phyloP scores from a whole-genome alignment of 2,113 vertebrate genomes.

The Rana temporaria region DNA sequence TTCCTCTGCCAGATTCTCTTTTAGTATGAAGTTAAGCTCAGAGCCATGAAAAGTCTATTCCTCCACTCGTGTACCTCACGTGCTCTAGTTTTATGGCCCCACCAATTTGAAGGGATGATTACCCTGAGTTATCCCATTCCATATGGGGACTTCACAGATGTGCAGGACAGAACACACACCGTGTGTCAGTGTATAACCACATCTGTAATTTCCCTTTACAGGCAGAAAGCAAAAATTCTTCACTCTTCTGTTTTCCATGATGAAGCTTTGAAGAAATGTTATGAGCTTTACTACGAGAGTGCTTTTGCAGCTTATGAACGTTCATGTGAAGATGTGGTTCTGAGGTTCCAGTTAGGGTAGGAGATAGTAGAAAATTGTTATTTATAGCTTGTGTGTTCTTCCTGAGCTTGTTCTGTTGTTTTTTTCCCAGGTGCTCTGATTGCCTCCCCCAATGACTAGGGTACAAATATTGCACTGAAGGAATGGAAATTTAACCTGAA shows the following conservation, averaged over 20 bases:
- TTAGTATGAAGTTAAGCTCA: conserved; percentile 12
- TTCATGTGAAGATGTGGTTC: too few relatives aligned
- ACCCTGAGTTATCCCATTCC: conserved; percentile 2
- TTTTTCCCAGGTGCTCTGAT: too few relatives aligned
- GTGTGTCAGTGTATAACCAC: not conserved
- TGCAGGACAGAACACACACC: conserved; percentile 38
- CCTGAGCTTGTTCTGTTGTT: too few relatives aligned
- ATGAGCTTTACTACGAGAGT: too few relatives aligned
- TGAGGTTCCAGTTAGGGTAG: too few relatives aligned
- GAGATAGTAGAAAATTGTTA: too few relatives aligned
- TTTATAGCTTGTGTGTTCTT: too few relatives aligned
- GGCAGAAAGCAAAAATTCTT: conserved; percentile 11
- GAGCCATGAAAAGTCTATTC: conserved; percentile 13
- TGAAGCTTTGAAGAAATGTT: too few relatives aligned
- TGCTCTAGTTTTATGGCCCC: conserved; percentile 29
- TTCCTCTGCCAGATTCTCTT: conserved; percentile 44
- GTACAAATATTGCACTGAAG: too few relatives aligned
- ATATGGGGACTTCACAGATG: conserved; percentile 31
- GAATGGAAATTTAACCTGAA: too few relatives aligned
- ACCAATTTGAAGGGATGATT: conserved; percentile 31
- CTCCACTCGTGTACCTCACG: conserved; percentile 16
- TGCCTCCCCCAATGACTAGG: too few relatives aligned
- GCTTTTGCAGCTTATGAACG: too few relatives aligned
- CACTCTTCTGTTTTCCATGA: not conserved
- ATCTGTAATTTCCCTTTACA: conserved; percentile 14